Percentiles rank a stretch among this genome's conserved stretches.
phyloP scores from a whole-genome alignment of 2,888 invertebrate genomes.

The Trachelus troglodyta region DNA sequence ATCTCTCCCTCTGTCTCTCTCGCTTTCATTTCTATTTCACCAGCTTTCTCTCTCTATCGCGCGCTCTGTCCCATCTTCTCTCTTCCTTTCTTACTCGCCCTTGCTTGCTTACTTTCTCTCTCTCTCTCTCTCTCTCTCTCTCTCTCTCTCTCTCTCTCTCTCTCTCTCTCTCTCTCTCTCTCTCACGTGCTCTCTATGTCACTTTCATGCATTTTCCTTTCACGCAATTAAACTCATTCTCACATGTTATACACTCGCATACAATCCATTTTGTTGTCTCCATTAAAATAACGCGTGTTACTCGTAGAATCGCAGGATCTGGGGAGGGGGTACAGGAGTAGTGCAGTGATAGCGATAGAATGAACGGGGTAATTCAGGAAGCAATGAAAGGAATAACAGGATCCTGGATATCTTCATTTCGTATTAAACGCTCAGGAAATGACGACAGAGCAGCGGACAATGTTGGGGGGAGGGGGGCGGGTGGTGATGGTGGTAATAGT shows the following conservation, averaged over 20 bases:
- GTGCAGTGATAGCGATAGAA: not conserved
- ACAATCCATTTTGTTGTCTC: not conserved
- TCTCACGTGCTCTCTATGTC: slow-evolving; percentile 26
- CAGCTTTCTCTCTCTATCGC: too few relatives aligned
- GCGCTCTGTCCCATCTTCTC: not conserved
- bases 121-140: too few relatives aligned
- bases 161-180: slow-evolving; percentile 37
- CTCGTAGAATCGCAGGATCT: not conserved
- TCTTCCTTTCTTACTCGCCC: slow-evolving; percentile 20
- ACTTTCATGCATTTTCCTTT: slow-evolving; percentile 13
- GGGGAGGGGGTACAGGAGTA: not conserved
- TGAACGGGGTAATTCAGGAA: not conserved
- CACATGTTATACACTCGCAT: slow-evolving; percentile 21
- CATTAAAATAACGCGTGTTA: not conserved
- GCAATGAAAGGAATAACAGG: not conserved
- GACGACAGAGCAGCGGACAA: slow-evolving; percentile 17
- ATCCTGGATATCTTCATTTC: not conserved
- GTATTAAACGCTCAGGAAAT: not conserved
- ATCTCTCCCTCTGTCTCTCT: slow-evolving; percentile 15
- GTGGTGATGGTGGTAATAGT: slow-evolving; percentile 21
- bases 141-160: slow-evolving; percentile 47
- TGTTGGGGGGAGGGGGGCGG: slow-evolving; percentile 36
- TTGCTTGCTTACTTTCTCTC: slow-evolving; percentile 55
- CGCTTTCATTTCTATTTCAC: slow-evolving; percentile 34
- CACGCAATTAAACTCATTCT: slow-evolving; percentile 25